Percentiles rank a stretch among this genome's conserved stretches.
These are phyloP conservation scores for Drosophila eohydei DNA, from an alignment of 2,888 invertebrate species.

Conservation along the genomic window DNA sequence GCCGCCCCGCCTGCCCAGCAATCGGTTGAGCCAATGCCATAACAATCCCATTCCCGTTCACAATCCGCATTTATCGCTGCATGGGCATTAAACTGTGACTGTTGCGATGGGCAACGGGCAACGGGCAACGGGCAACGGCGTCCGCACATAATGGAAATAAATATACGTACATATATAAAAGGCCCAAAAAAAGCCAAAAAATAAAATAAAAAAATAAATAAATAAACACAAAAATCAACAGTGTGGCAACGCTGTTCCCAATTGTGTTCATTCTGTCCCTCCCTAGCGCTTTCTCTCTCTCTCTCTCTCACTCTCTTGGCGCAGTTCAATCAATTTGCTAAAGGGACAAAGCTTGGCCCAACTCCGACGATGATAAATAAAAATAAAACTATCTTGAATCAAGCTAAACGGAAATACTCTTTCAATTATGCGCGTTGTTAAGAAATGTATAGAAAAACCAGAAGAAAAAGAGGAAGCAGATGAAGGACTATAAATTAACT, in stretches of 20 bases:
- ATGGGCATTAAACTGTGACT: conserved; percentile 58
- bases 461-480: not conserved
- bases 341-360: conserved; percentile 25
- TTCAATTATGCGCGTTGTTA: conserved; percentile 4
- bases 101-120: conserved; percentile 5
- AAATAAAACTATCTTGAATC: conserved; percentile 13
- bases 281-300: not conserved
- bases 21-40: conserved; percentile 32
- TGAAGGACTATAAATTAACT: not conserved
- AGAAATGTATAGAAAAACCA: not conserved
- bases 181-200: not conserved
- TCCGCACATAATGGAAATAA: conserved; percentile 47
- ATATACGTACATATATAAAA: conserved; percentile 20
- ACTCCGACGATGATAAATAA: not conserved
- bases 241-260: conserved; percentile 56
- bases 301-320: not conserved
- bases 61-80: conserved; percentile 63
- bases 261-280: conserved; percentile 17
- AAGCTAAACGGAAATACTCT: conserved; percentile 21
- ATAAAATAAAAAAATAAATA: conserved; percentile 37
- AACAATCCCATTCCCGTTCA: conserved; percentile 50
- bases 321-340: conserved; percentile 57
- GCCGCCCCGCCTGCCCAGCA: not conserved
- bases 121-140: not conserved
- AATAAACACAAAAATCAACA: conserved; percentile 64